Conservation (phyloP, 2,888 invertebrate species). For the Muscina levida region DNA sequence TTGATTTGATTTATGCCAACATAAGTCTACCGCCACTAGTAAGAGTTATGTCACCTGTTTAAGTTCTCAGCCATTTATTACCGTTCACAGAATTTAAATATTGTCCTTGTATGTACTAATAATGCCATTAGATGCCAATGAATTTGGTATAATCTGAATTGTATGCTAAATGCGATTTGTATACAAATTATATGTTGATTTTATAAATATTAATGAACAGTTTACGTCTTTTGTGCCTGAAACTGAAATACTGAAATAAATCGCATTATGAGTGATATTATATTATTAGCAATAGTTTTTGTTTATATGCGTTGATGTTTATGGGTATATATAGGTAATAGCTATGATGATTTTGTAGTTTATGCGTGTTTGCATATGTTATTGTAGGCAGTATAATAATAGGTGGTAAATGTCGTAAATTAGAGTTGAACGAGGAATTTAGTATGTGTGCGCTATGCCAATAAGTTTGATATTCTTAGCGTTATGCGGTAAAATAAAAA, state of each 20-base stretch:
- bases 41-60: conserved; percentile 43
- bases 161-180: conserved; percentile 10
- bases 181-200: background rate
- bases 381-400: no score
- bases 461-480: no score
- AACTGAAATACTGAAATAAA: conserved; percentile 17
- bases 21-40: no score
- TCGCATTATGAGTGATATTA: conserved; percentile 2
- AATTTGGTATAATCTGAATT: conserved; percentile 25
- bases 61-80: conserved; percentile 24
- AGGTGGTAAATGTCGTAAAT: no score
- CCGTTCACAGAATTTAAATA: conserved; percentile 10
- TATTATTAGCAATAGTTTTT: conserved; percentile 12
- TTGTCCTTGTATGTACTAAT: conserved; percentile 7
- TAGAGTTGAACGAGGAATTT: no score
- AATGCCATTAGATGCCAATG: conserved; percentile 17
- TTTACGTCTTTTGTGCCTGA: background rate
- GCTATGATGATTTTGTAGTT: no score
- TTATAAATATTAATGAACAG: background rate
- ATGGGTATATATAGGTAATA: no score
- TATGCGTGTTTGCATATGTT: no score
- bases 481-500: no score
- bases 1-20: no score
- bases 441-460: no score
- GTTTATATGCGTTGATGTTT: no score